Evolutionary conservation across 2,797 vertebrate genomes (phyloP).

Genomic region (Tokudaia muenninki): DNA sequence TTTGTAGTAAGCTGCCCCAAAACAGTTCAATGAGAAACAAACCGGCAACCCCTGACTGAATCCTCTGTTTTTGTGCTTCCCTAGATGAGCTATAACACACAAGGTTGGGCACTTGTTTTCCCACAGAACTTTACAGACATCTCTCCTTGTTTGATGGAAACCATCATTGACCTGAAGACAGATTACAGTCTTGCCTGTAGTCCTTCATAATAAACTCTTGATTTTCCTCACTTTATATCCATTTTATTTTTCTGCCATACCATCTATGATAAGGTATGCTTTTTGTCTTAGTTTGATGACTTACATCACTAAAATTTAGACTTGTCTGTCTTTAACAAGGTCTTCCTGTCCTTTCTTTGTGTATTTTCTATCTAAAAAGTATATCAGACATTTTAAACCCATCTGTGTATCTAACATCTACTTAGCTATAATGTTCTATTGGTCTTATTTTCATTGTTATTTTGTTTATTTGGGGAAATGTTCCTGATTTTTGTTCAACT

Average conservation of each 20-base stretch:
- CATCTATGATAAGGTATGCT: background rate
- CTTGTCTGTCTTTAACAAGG: background rate
- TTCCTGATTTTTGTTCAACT: background rate
- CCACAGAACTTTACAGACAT: background rate
- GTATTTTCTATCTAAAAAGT: background rate
- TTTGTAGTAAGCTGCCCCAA: background rate
- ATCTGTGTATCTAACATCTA: background rate
- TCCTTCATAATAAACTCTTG: background rate
- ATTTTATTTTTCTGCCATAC: background rate
- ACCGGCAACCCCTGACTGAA: background rate
- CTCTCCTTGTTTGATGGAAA: background rate
- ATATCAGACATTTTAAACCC: background rate
- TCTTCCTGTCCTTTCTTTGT: background rate
- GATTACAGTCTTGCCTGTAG: background rate
- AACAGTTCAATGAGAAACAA: background rate
- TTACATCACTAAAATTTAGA: background rate
- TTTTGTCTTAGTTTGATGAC: background rate
- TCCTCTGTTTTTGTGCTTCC: background rate
- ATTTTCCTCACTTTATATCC: background rate
- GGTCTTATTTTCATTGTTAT: background rate
- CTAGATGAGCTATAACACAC: background rate
- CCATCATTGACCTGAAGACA: background rate
- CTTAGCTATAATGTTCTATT: background rate
- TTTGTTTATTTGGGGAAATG: background rate
- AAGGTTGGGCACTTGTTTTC: background rate